Conservation (phyloP, 2,888 invertebrate genomes). For the Yponomeuta sedellus region DNA sequence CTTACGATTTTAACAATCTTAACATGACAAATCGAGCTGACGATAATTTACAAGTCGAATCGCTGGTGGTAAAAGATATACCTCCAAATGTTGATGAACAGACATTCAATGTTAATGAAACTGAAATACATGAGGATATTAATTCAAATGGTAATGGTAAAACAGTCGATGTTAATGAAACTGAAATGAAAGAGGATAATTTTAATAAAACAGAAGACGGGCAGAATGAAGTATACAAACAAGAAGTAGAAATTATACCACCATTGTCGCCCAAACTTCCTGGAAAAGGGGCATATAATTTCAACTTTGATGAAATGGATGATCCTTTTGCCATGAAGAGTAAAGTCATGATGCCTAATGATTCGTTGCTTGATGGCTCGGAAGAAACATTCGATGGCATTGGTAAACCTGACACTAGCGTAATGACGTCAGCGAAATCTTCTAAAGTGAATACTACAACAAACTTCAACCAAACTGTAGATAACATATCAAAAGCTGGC, state of each 20-base stretch:
- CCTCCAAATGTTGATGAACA: neutral
- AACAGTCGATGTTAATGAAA: neutral
- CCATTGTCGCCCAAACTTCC: constrained; percentile 2
- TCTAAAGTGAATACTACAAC: constrained; percentile 52
- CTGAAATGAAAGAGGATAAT: constrained; percentile 1
- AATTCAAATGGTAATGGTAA: neutral
- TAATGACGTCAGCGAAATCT: constrained; percentile 43
- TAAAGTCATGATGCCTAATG: constrained; percentile 26
- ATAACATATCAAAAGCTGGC: neutral
- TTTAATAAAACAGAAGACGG: no score
- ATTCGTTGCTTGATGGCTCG: constrained; percentile 29
- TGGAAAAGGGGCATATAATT: constrained; percentile 10
- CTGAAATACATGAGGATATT: no score
- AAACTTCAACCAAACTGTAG: constrained; percentile 29
- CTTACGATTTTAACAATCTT: neutral
- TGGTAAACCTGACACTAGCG: neutral
- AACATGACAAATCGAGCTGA: neutral
- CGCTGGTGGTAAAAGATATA: neutral
- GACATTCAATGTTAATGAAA: no score
- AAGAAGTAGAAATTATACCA: neutral
- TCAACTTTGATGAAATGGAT: constrained; percentile 27
- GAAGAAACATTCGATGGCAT: constrained; percentile 1
- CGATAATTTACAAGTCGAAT: neutral
- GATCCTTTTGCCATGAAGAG: constrained; percentile 27
- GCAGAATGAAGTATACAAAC: no score